Conservation (phyloP, 2,797 vertebrate species). For the Lophotriccus pileatus region DNA sequence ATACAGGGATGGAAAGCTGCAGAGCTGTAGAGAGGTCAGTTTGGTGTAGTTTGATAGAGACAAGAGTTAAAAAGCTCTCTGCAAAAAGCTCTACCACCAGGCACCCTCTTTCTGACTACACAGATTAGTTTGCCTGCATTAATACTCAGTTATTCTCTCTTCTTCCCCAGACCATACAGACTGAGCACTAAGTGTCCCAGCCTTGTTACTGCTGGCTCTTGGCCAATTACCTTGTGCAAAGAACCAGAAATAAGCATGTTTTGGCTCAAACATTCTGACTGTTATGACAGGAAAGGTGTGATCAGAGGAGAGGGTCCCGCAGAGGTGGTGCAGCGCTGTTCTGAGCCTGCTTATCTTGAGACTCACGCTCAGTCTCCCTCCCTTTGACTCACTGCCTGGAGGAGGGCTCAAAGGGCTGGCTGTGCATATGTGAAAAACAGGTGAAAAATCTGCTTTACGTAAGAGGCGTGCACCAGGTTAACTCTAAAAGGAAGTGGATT, state of each 20-base stretch:
- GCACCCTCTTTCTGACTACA: neutral
- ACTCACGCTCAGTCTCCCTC: neutral
- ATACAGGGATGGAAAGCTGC: neutral
- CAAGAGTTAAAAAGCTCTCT: neutral
- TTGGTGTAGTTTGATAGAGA: neutral
- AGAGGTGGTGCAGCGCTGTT: neutral
- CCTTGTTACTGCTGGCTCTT: rapidly evolving
- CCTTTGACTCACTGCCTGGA: neutral
- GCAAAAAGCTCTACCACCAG: neutral
- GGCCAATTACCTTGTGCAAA: neutral
- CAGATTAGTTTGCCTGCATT: neutral
- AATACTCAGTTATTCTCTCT: neutral
- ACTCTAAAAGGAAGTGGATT: neutral
- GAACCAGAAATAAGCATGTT: neutral
- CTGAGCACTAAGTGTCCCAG: neutral
- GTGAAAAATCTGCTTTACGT: neutral
- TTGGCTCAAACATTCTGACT: neutral
- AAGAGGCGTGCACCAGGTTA: rapidly evolving
- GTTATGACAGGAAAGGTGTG: neutral
- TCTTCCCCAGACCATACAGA: neutral
- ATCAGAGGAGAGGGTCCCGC: neutral
- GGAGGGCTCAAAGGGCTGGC: neutral
- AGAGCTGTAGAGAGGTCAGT: neutral
- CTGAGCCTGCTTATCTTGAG: neutral
- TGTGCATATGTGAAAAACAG: neutral